phyloP scores from a whole-genome alignment of 2,797 vertebrate genomes.

The Dendrocincla fuliginosa region DNA sequence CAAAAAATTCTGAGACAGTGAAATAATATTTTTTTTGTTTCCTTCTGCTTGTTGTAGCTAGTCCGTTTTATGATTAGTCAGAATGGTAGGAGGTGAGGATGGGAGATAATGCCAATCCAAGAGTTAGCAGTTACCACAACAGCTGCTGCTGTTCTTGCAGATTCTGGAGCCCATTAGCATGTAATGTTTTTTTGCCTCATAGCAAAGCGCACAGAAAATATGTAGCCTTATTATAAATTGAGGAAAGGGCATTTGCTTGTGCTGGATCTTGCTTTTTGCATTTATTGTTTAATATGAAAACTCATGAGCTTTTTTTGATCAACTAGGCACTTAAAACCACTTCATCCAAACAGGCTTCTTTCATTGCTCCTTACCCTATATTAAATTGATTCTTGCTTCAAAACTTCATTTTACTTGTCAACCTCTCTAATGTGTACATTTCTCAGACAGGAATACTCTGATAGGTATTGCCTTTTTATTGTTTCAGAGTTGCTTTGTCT shows the following conservation, averaged over 20 bases:
- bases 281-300: background rate
- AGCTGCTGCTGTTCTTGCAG: background rate
- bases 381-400: background rate
- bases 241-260: background rate
- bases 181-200: background rate
- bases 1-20: background rate
- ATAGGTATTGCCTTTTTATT: background rate
- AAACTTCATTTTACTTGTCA: background rate
- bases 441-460: background rate
- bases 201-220: background rate
- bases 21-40: background rate
- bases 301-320: background rate
- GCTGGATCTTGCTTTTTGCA: background rate
- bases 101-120: background rate
- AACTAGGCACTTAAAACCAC: background rate
- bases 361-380: background rate
- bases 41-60: background rate
- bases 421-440: background rate
- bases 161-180: background rate
- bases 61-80: background rate
- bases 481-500: background rate
- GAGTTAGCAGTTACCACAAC: background rate
- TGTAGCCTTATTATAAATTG: background rate
- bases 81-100: background rate
- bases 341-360: background rate